Conservation (phyloP, 2,888 invertebrate species). For the Tetropium fuscum region DNA sequence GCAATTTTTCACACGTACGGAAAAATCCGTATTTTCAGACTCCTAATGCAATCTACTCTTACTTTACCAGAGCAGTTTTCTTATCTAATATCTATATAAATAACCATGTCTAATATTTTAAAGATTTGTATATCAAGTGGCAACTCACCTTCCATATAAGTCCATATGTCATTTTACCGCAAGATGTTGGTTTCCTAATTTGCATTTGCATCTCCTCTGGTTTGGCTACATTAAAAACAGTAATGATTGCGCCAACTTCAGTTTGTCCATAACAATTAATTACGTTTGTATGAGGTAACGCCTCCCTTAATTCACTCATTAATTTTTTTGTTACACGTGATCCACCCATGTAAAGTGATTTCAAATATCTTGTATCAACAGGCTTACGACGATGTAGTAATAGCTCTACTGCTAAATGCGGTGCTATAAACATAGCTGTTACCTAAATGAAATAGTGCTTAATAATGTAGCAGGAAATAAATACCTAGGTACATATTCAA, state of each 20-base stretch:
- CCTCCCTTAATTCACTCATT: slow-evolving; percentile 23
- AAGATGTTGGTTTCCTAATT: slow-evolving; percentile 30
- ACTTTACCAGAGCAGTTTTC: no score
- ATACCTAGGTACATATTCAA: no score
- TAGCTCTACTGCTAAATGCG: slow-evolving; percentile 45
- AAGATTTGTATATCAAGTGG: neutral
- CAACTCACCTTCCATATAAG: slow-evolving; percentile 57
- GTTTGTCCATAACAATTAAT: slow-evolving; percentile 33
- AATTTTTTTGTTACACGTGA: slow-evolving; percentile 23
- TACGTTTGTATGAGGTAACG: slow-evolving; percentile 26
- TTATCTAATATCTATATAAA: no score
- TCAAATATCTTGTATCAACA: slow-evolving; percentile 24
- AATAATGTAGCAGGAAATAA: no score
- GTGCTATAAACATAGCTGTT: slow-evolving; percentile 49
- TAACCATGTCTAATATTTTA: neutral
- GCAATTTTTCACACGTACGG: no score
- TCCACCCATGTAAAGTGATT: slow-evolving; percentile 23
- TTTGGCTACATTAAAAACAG: slow-evolving; percentile 15
- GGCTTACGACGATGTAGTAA: slow-evolving; percentile 28
- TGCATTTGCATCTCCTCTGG: slow-evolving; percentile 29
- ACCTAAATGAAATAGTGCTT: slow-evolving; percentile 44
- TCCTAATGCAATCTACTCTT: no score
- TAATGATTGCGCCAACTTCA: slow-evolving; percentile 22
- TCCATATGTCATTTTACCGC: slow-evolving; percentile 26
- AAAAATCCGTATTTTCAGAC: no score